A percentile compares a stretch with the other conserved stretches of the same genome.
Evolutionary conservation across 2,113 vertebrate species (phyloP).

Genomic region (Periophthalmus modestus): DNA sequence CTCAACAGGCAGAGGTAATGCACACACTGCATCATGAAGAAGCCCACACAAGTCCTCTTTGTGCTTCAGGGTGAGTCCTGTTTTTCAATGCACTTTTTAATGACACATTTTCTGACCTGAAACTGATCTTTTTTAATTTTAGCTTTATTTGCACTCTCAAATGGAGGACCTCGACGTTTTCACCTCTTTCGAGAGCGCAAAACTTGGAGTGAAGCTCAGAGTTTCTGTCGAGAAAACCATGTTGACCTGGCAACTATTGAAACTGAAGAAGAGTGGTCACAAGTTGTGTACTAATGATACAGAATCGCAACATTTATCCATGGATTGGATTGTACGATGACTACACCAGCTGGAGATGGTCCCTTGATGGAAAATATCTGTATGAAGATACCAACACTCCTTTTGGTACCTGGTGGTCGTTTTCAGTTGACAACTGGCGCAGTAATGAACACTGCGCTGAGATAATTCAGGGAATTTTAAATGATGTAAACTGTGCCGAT

Average conservation of each 20-base stretch:
- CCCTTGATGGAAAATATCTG: background rate
- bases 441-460: background rate
- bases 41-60: background rate
- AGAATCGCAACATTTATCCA: too few relatives aligned
- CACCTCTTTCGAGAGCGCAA: background rate
- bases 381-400: background rate
- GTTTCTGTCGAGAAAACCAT: background rate
- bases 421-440: too few relatives aligned
- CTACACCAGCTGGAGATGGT: too few relatives aligned
- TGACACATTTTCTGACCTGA: background rate
- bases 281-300: too few relatives aligned
- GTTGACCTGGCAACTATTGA: background rate
- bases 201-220: slow-evolving; percentile 17
- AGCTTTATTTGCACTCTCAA: background rate
- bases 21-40: slow-evolving; percentile 28
- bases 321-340: too few relatives aligned
- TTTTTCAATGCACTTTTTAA: too few relatives aligned
- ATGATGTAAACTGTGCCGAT: background rate
- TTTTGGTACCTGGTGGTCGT: background rate
- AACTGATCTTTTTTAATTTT: background rate
- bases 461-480: background rate
- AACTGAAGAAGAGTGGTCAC: too few relatives aligned
- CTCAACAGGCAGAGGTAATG: slow-evolving; percentile 38
- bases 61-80: background rate
- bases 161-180: background rate